These are phyloP conservation scores for Morinoia aosen DNA, from an alignment of 2,888 invertebrate genomes.

Conservation along the genomic window DNA sequence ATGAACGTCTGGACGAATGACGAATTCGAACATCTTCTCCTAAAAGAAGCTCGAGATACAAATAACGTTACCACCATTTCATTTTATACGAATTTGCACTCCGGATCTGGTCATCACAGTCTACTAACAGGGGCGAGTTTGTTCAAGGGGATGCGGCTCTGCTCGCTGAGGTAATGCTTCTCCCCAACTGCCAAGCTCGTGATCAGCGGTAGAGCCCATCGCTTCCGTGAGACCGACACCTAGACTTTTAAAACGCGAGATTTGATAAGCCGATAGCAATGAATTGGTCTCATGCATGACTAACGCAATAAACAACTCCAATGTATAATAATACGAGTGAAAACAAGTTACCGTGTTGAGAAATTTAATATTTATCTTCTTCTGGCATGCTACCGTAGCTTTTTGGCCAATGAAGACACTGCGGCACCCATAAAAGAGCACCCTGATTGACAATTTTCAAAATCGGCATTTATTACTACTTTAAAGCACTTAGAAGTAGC, in stretches of 20 bases:
- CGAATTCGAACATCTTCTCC: too few relatives aligned
- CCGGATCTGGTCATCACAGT: too few relatives aligned
- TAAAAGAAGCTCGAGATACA: too few relatives aligned
- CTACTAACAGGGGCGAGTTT: too few relatives aligned
- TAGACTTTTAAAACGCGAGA: neutral
- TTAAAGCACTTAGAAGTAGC: neutral
- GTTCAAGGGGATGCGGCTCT: too few relatives aligned
- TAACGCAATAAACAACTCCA: neutral
- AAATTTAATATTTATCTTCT: neutral
- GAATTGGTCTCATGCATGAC: neutral
- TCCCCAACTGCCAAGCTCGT: neutral
- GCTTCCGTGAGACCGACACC: neutral
- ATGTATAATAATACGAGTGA: neutral
- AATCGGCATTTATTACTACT: neutral
- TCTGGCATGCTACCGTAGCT: neutral
- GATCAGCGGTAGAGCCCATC: neutral
- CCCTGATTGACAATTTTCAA: neutral
- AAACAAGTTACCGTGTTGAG: neutral
- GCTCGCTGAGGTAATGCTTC: neutral
- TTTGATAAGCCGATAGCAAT: neutral
- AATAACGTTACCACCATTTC: too few relatives aligned
- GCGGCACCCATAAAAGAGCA: neutral
- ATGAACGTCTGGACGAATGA: too few relatives aligned
- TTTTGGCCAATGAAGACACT: neutral
- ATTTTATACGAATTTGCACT: too few relatives aligned